Conservation (phyloP, 2,113 vertebrate genomes). For the Psophia crepitans region DNA sequence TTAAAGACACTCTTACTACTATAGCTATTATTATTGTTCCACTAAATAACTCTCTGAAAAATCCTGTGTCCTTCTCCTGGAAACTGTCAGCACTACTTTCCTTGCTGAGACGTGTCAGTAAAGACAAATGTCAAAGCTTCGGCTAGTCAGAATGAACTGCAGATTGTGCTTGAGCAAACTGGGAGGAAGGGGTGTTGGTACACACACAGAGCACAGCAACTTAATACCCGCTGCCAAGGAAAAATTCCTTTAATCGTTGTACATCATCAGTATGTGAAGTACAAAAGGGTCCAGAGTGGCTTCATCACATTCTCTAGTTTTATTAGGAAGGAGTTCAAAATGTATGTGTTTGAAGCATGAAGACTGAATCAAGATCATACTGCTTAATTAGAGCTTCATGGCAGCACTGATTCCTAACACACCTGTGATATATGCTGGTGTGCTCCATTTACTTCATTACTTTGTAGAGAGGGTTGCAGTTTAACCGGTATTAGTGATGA, state of each 20-base stretch:
- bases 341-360: neutral
- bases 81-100: neutral
- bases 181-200: neutral
- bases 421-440: neutral
- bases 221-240: neutral
- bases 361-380: neutral
- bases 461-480: neutral
- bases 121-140: neutral
- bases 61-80: neutral
- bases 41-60: neutral
- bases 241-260: neutral
- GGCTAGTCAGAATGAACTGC: neutral
- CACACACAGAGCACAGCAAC: accelerated
- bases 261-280: neutral
- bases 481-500: neutral
- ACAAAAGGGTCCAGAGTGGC: neutral
- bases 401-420: neutral
- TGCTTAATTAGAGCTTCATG: neutral
- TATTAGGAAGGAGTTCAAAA: neutral
- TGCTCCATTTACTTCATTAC: neutral
- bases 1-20: neutral
- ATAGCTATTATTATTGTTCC: neutral
- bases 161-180: neutral
- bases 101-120: neutral
- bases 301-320: conserved; percentile 19